These are phyloP conservation scores for Cephus pulcher DNA, from an alignment of 2,888 invertebrate species.

Conservation along the genomic window DNA sequence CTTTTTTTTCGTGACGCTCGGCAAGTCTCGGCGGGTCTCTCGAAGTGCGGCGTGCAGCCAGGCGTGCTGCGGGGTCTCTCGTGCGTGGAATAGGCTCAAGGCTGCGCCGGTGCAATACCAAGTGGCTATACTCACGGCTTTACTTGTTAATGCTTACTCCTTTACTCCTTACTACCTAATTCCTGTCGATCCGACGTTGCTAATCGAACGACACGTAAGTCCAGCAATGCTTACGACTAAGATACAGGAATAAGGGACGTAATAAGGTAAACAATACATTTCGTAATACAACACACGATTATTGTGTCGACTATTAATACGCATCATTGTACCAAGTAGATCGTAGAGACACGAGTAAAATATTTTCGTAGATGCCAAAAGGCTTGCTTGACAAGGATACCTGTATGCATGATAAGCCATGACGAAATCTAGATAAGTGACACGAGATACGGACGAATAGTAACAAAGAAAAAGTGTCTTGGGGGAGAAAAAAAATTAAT, in stretches of 20 bases:
- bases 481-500: background rate
- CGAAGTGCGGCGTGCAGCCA: constrained; percentile 59
- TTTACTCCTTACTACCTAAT: background rate
- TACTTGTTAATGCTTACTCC: background rate
- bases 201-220: background rate
- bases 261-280: background rate
- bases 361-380: background rate
- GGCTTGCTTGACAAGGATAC: background rate
- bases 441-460: background rate
- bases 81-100: constrained; percentile 68
- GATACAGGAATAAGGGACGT: background rate
- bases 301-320: background rate
- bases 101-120: constrained; percentile 58
- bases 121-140: constrained; percentile 5
- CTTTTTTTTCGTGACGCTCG: constrained; percentile 36
- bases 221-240: background rate
- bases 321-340: background rate
- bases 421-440: background rate
- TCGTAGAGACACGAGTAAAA: background rate
- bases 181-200: background rate
- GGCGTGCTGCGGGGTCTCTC: constrained; percentile 64
- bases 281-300: background rate
- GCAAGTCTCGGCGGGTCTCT: constrained; percentile 26
- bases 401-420: background rate
- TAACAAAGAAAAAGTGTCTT: background rate